These are phyloP conservation scores for Malurus alboscapulatus DNA, from an alignment of 2,113 vertebrate species.

Conservation along the genomic window DNA sequence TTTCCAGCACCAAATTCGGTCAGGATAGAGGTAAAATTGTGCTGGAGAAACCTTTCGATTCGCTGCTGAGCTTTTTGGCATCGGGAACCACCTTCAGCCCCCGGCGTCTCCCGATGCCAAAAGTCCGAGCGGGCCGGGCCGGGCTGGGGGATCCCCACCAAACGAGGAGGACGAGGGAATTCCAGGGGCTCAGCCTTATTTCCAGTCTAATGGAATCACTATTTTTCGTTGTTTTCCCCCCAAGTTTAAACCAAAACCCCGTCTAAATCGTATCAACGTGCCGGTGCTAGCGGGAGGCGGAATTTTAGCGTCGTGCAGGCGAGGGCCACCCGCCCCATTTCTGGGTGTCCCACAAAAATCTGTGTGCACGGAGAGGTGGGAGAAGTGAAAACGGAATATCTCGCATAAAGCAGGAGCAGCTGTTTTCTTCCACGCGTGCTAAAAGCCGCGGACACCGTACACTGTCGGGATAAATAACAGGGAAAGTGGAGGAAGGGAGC, in stretches of 20 bases:
- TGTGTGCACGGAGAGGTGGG: background rate
- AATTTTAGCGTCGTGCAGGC: background rate
- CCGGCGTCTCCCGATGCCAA: background rate
- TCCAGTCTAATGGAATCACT: background rate
- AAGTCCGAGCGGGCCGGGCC: background rate
- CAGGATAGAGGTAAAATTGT: background rate
- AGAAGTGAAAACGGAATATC: background rate
- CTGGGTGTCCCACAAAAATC: background rate
- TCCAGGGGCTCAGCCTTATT: background rate
- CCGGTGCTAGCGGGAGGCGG: fast-evolving
- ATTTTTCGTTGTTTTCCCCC: background rate
- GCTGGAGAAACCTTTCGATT: background rate
- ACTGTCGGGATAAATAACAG: background rate
- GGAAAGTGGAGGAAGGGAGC: background rate
- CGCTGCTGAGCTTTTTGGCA: background rate
- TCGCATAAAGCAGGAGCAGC: background rate
- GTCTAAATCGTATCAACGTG: fast-evolving
- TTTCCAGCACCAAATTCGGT: background rate
- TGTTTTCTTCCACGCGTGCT: background rate
- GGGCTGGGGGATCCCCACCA: background rate
- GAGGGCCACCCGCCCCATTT: background rate
- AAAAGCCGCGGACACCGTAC: fast-evolving
- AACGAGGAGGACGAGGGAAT: background rate
- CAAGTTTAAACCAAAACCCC: background rate
- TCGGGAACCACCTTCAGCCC: background rate